A percentile compares a stretch with the other conserved stretches of the same genome.
phyloP scores from a whole-genome alignment of 2,888 invertebrate genomes.

The Caenorhabditis angaria region DNA sequence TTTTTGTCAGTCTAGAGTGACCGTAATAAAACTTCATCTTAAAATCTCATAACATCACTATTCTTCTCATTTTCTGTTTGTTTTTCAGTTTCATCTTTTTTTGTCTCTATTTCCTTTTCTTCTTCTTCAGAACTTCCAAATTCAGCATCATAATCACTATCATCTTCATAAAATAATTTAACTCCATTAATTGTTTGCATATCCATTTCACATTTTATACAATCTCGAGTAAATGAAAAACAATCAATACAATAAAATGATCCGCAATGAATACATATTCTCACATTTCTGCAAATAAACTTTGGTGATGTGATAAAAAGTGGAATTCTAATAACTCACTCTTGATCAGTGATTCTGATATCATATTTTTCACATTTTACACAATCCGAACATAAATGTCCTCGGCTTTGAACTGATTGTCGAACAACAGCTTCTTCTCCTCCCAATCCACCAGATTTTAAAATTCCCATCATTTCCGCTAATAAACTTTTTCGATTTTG shows the following conservation, averaged over 20 bases:
- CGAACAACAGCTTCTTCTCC: conserved; percentile 45
- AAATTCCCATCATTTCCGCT: conserved; percentile 32
- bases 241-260: conserved; percentile 63
- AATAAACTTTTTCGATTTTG: conserved; percentile 45
- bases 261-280: conserved; percentile 59
- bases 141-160: conserved; percentile 6
- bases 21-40: neutral
- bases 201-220: conserved; percentile 43
- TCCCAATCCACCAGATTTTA: conserved; percentile 32
- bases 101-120: neutral
- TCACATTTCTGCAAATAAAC: conserved; percentile 46
- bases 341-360: conserved; percentile 50
- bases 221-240: conserved; percentile 42
- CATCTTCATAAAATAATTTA: conserved; percentile 42
- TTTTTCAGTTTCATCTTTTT: neutral
- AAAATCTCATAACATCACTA: neutral
- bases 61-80: neutral
- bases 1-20: too few relatives aligned
- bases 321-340: conserved; percentile 43
- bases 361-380: conserved; percentile 53
- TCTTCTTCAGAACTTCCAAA: neutral
- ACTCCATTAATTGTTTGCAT: conserved; percentile 46
- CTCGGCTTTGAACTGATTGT: conserved; percentile 44
- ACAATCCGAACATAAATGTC: conserved; percentile 47
- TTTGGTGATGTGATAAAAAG: neutral